Conservation (phyloP, 2,888 invertebrate genomes). For the Xylota sylvarum region DNA sequence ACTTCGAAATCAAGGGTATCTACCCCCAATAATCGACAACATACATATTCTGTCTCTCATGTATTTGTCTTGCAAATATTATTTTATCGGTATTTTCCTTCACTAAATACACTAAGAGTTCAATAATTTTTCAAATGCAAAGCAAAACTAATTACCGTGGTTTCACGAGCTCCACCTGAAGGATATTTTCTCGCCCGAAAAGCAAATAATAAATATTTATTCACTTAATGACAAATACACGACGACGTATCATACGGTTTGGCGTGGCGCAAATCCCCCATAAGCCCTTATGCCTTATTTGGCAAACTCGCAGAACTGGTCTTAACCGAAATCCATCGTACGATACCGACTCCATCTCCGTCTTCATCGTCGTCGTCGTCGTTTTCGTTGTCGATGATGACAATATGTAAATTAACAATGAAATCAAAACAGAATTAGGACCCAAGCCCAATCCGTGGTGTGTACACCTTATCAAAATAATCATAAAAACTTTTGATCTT, state of each 20-base stretch:
- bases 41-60: background rate
- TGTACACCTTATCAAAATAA: conserved; percentile 59
- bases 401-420: conserved; percentile 62
- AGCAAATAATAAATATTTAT: conserved; percentile 62
- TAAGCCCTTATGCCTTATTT: conserved; percentile 33
- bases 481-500: conserved; percentile 35
- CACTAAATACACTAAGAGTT: conserved; percentile 14
- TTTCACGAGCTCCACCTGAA: conserved; percentile 14
- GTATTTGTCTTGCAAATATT: background rate
- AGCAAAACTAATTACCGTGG: conserved; percentile 43
- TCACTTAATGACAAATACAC: conserved; percentile 57
- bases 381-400: conserved; percentile 10
- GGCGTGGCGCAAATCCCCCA: conserved; percentile 11
- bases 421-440: conserved; percentile 54
- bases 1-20: background rate
- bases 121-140: conserved; percentile 34
- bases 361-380: background rate
- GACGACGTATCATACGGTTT: conserved; percentile 3
- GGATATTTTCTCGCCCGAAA: conserved; percentile 52
- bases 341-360: background rate
- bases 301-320: conserved; percentile 45
- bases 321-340: background rate
- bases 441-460: background rate
- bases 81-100: conserved; percentile 7
- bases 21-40: background rate